Evolutionary conservation across 2,113 vertebrate genomes (phyloP).

Genomic region (Thymallus thymallus): DNA sequence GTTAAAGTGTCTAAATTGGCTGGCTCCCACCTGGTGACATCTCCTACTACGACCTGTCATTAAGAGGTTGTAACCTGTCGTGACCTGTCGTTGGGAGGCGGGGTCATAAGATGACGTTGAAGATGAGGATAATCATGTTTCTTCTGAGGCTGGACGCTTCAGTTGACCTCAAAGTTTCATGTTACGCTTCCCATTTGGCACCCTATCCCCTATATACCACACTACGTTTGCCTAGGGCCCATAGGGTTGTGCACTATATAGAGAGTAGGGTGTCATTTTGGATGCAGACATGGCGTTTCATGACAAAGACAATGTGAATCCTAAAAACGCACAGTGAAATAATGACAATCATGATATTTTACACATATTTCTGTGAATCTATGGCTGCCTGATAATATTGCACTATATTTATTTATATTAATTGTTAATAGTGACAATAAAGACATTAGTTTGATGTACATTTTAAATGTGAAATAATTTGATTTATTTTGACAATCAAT

Average conservation of each 20-base stretch:
- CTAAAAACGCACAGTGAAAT: background rate
- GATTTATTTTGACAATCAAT: background rate
- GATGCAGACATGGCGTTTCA: background rate
- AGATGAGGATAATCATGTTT: background rate
- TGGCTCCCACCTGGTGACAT: conserved; percentile 62
- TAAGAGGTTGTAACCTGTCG: too few species aligned
- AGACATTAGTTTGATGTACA: background rate
- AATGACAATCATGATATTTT: too few species aligned
- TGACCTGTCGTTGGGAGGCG: too few species aligned
- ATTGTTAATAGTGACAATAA: background rate
- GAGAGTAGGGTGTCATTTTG: background rate
- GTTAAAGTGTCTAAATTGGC: conserved; percentile 66
- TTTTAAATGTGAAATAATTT: background rate
- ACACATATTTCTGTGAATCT: too few species aligned
- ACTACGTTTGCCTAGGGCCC: too few species aligned
- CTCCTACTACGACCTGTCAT: background rate
- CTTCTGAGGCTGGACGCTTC: background rate
- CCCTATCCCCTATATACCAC: too few species aligned
- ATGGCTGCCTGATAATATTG: too few species aligned
- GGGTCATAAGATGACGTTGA: background rate
- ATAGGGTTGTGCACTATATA: background rate
- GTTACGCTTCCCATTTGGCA: background rate
- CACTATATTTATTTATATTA: background rate
- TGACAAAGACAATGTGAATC: background rate
- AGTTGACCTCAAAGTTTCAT: background rate